Base-by-base conservation (phyloP, 2,797 vertebrate species). In the Mergus octosetaceus region DNA sequence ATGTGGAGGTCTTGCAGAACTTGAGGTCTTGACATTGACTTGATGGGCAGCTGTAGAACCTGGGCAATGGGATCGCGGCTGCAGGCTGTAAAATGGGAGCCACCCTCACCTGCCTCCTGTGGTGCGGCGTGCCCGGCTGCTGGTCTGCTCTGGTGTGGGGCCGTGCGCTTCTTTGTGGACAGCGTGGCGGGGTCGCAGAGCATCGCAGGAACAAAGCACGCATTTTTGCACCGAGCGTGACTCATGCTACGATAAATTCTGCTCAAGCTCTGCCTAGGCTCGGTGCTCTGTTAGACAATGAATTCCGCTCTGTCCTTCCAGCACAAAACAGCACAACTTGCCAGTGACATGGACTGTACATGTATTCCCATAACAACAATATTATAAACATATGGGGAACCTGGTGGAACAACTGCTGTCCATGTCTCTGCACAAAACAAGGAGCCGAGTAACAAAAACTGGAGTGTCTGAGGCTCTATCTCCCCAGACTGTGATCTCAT, bases 401-500 rank as follows among this genome's bases (percentile, higher is more conserved):
- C 86, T 36, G 89, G 86, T 94, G 3, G 53, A 92, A 65, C 80
- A 80, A 91, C 86, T 81, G 70, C 76, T 36, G 56, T n/a, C 79
- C 11, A 0, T 27, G 65, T 66, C 89, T 93, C 93, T 45, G 2
- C 1, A 11, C 82, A 15, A 66, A 93, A 88, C 86, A 93, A 95
- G 95, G 88, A 86, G 81, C 57, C 0, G 43, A 82, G 81, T 88
- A 94, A 91, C 82, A 70, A 74, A 85, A 87, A 94, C 90, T 65
- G 7, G 61, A 76, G 68, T 72, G 81, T 57, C 84, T 92, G 85
- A 81, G 85, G 92, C 85, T 71, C 16, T 94, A 76, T 96, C 92
- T 95, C 79, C 76, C 79, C 87, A 93, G 92, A 94, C 95, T 89
- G 87, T 93, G 91, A 96, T 94, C 92, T 96, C 96, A 96, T 94